phyloP scores from a whole-genome alignment of 2,888 invertebrate genomes.

The Phaonia tiefii region DNA sequence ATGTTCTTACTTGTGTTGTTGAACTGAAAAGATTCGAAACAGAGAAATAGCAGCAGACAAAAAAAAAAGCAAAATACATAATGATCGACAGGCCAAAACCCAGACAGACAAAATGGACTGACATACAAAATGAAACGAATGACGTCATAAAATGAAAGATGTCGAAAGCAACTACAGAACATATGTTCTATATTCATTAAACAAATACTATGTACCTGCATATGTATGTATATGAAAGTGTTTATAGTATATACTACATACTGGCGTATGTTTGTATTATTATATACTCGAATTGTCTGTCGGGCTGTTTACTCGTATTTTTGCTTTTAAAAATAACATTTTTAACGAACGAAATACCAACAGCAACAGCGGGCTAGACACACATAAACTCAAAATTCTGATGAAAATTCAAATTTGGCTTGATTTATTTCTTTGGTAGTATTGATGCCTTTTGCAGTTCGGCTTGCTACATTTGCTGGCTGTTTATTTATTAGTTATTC shows the following conservation, averaged over 20 bases:
- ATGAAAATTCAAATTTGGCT: not conserved
- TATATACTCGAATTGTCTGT: not conserved
- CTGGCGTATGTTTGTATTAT: not conserved
- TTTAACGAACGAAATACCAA: not conserved
- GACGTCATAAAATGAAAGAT: conserved; percentile 57
- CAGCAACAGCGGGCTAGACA: conserved; percentile 10
- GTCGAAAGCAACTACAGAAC: conserved; percentile 47
- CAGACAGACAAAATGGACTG: not conserved
- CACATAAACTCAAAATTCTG: not conserved
- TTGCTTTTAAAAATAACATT: conserved; percentile 22
- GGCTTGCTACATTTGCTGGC: no score
- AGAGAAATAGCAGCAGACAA: no score
- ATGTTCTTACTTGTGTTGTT: no score
- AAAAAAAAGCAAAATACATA: no score
- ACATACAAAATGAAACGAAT: conserved; percentile 36
- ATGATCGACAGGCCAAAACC: not conserved
- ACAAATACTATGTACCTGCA: conserved; percentile 1
- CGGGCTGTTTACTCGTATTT: not conserved
- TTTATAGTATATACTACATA: not conserved
- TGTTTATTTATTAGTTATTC: conserved; percentile 10
- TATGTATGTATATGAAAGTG: not conserved
- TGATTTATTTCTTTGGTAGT: no score
- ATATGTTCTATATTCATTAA: conserved; percentile 48
- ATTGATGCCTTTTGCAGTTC: no score
- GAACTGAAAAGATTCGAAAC: no score